Conservation (phyloP, 1,140 invertebrate genomes). For the Caerostris darwini region DNA sequence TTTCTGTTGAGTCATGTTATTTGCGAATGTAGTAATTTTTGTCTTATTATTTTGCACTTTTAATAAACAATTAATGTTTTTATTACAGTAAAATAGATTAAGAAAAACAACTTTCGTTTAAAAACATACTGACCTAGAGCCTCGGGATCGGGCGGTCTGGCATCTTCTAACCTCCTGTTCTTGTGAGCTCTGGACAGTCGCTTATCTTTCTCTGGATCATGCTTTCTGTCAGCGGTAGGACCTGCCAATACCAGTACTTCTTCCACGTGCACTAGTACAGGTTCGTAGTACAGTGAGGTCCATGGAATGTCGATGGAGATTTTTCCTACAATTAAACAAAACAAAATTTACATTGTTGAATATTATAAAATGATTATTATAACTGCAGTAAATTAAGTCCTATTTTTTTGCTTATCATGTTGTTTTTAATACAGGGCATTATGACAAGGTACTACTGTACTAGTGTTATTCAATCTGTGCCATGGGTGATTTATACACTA, state of each 20-base stretch:
- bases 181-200: slow-evolving; percentile 88
- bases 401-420: too few species aligned
- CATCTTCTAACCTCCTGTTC: slow-evolving; percentile 84
- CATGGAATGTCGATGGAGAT: slow-evolving; percentile 90
- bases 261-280: slow-evolving; percentile 87
- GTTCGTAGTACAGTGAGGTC: slow-evolving; percentile 87
- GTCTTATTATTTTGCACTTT: too few species aligned
- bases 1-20: too few species aligned
- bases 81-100: too few species aligned
- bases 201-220: slow-evolving; percentile 89
- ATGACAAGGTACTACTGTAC: too few species aligned
- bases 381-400: too few species aligned
- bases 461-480: too few species aligned
- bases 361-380: too few species aligned
- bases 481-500: too few species aligned
- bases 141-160: slow-evolving; percentile 51
- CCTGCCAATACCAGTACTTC: slow-evolving; percentile 89
- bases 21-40: too few species aligned
- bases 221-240: slow-evolving; percentile 87
- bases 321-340: slow-evolving; percentile 82
- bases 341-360: background rate
- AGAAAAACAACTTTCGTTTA: background rate
- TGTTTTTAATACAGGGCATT: too few species aligned
- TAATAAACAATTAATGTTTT: too few species aligned
- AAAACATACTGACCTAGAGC: slow-evolving; percentile 29